These are phyloP conservation scores for Seladonia tumulorum DNA, from an alignment of 2,888 invertebrate genomes.

Conservation along the genomic window DNA sequence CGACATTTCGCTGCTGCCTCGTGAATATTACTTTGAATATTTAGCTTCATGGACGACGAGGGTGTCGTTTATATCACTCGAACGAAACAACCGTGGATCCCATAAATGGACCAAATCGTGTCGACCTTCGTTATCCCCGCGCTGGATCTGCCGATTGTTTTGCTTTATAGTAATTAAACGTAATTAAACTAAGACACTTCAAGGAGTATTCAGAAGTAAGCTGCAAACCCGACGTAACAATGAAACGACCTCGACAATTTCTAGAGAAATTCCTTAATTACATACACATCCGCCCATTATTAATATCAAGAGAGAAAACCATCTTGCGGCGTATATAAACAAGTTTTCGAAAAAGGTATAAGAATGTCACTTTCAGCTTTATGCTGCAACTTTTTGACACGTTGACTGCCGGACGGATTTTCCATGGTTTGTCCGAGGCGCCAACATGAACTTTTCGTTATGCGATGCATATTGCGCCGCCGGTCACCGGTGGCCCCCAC, in stretches of 20 bases:
- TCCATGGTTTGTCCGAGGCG: too few relatives aligned
- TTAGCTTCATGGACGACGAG: not conserved
- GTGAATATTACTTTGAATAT: not conserved
- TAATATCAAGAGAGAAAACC: not conserved
- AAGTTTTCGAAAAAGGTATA: too few relatives aligned
- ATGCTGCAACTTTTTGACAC: too few relatives aligned
- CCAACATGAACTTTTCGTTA: too few relatives aligned
- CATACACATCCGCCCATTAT: not conserved
- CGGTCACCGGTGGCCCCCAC: too few relatives aligned
- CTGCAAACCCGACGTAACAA: not conserved
- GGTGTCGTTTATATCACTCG: not conserved
- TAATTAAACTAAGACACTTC: not conserved
- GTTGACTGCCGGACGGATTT: too few relatives aligned
- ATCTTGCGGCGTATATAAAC: not conserved
- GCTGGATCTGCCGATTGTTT: not conserved
- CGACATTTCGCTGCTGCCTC: not conserved
- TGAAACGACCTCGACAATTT: not conserved
- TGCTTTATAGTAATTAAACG: conserved; percentile 4
- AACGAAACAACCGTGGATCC: not conserved
- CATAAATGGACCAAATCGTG: not conserved
- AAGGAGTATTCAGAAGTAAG: not conserved
- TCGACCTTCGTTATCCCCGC: not conserved
- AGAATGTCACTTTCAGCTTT: too few relatives aligned
- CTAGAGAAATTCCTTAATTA: not conserved
- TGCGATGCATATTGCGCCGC: too few relatives aligned